Evolutionary conservation across 2,113 vertebrate genomes (phyloP).

Genomic region (Motacilla tschutschensis): DNA sequence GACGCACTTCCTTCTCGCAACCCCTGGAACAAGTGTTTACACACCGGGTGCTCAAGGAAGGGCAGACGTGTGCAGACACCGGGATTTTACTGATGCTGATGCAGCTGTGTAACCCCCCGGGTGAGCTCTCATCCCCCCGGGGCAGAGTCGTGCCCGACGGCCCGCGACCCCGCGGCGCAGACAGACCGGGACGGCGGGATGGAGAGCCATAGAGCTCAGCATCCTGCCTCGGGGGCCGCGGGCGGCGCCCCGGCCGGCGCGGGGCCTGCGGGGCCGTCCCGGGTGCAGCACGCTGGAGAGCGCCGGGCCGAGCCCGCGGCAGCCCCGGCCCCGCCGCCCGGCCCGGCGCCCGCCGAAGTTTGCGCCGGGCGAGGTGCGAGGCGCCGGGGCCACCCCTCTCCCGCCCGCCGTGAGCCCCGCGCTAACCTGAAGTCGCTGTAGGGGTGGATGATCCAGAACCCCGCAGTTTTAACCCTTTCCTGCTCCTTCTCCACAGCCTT

Average conservation of each 20-base stretch:
- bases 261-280: neutral
- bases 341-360: neutral
- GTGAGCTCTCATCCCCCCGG: neutral
- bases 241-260: neutral
- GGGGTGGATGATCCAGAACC: conserved; percentile 98
- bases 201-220: neutral
- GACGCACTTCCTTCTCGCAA: fast-evolving
- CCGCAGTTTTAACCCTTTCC: conserved; percentile 96
- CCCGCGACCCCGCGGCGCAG: neutral
- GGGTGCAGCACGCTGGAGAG: conserved; percentile 70
- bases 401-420: conserved; percentile 5
- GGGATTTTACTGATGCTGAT: too few species aligned
- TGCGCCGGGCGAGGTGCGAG: neutral
- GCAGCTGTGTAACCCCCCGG: too few species aligned
- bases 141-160: neutral
- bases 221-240: neutral
- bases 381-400: neutral
- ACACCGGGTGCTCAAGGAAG: fast-evolving
- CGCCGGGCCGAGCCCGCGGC: neutral
- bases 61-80: neutral
- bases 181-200: neutral
- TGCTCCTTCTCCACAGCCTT: conserved; percentile 98
- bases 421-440: conserved; percentile 99
- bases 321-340: neutral
- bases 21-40: neutral